Conservation (phyloP, 2,113 vertebrate genomes). For the Actenoides lindsayi region DNA sequence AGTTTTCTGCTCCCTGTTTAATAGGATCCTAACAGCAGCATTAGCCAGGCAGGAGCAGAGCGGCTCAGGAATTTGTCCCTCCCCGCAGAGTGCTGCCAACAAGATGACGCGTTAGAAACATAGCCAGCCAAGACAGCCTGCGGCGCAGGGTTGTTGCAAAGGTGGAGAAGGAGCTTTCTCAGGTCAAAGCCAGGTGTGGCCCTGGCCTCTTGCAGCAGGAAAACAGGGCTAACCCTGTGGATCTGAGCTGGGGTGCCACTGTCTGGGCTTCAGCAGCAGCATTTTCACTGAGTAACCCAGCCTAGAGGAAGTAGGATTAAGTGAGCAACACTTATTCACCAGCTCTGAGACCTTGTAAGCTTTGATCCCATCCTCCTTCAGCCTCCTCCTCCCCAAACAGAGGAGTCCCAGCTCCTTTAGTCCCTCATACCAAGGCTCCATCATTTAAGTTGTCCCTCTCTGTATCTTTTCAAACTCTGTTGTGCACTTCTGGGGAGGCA, state of each 20-base stretch:
- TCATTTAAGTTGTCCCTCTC: not conserved
- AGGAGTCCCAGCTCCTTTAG: not conserved
- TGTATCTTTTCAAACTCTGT: not conserved
- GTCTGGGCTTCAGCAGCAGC: not conserved
- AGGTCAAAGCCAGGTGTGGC: not conserved
- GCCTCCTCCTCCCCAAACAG: not conserved
- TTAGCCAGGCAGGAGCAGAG: not conserved
- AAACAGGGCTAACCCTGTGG: not conserved
- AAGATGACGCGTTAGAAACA: constrained; percentile 13
- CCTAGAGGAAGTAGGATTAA: not conserved
- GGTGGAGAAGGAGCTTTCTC: constrained; percentile 2
- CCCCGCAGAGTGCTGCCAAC: constrained; percentile 30
- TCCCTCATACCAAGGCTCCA: not conserved
- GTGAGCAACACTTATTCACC: not conserved
- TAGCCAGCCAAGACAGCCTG: constrained; percentile 38
- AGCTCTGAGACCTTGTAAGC: not conserved
- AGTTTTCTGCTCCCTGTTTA: not conserved
- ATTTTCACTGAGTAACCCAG: not conserved
- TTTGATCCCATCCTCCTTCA: not conserved
- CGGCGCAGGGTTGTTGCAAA: not conserved
- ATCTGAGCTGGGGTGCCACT: not conserved
- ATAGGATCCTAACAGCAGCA: not conserved
- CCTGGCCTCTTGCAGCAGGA: not conserved
- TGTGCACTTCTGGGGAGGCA: not conserved
- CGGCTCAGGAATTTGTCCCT: constrained; percentile 44